Conservation (phyloP, 2,797 vertebrate species). For the Sebastes taczanowskii region DNA sequence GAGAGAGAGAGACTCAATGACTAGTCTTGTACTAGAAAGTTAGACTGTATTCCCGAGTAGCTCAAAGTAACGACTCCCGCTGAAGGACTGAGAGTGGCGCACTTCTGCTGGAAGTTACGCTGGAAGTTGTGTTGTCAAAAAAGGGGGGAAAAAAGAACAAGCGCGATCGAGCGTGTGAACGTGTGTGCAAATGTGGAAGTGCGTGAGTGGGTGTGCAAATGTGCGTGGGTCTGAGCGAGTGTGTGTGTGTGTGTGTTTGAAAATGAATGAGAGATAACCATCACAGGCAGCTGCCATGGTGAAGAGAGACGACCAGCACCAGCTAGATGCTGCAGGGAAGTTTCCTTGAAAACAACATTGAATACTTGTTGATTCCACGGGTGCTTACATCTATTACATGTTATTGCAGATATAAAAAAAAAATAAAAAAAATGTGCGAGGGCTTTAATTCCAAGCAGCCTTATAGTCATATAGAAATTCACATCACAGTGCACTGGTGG, state of each 20-base stretch:
- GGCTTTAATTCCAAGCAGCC: slow-evolving; percentile 28
- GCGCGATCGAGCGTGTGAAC: slow-evolving; percentile 43
- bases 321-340: slow-evolving; percentile 62
- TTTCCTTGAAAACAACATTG: slow-evolving; percentile 56
- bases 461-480: slow-evolving; percentile 8
- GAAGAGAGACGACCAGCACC: slow-evolving; percentile 75
- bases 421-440: background rate
- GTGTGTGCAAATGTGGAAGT: slow-evolving; percentile 42
- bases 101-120: slow-evolving; percentile 73
- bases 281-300: slow-evolving; percentile 78
- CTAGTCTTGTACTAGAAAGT: slow-evolving; percentile 75
- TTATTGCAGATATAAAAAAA: slow-evolving; percentile 21
- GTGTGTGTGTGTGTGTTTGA: slow-evolving; percentile 47
- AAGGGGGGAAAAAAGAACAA: slow-evolving; percentile 51
- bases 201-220: slow-evolving; percentile 27
- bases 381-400: slow-evolving; percentile 39
- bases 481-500: background rate
- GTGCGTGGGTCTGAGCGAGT: slow-evolving; percentile 11
- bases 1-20: slow-evolving; percentile 66
- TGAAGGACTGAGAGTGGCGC: slow-evolving; percentile 70
- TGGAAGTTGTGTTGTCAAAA: slow-evolving; percentile 69
- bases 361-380: slow-evolving; percentile 68
- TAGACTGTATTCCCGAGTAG: slow-evolving; percentile 68
- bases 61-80: slow-evolving; percentile 72
- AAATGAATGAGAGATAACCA: slow-evolving; percentile 75